These are phyloP conservation scores for Agrochola circellaris DNA, from an alignment of 2,888 invertebrate species.

Conservation along the genomic window DNA sequence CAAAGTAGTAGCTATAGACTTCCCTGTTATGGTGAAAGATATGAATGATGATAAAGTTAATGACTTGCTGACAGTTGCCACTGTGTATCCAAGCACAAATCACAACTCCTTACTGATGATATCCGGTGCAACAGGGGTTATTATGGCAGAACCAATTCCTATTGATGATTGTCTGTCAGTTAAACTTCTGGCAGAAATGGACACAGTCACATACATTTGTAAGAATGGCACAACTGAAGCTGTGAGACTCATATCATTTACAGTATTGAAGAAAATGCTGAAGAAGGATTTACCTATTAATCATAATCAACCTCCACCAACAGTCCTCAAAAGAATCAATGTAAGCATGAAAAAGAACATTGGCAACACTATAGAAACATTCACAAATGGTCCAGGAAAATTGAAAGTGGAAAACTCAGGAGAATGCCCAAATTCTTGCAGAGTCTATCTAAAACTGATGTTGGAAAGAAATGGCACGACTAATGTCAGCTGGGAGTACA, in stretches of 20 bases:
- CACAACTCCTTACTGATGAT: conserved; percentile 92
- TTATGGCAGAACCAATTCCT: conserved; percentile 92
- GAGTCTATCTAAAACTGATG: conserved; percentile 91
- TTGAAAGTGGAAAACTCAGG: conserved; percentile 93
- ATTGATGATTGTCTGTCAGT: conserved; percentile 91
- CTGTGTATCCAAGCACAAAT: conserved; percentile 86
- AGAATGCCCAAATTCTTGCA: conserved; percentile 93
- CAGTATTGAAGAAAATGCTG: conserved; percentile 79
- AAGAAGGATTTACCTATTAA: conserved; percentile 78
- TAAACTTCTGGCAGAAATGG: conserved; percentile 90
- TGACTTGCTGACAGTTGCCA: conserved; percentile 92
- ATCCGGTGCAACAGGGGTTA: conserved; percentile 93
- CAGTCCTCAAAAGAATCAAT: conserved; percentile 86
- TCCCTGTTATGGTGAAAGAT: conserved; percentile 94
- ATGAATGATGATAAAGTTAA: conserved; percentile 93
- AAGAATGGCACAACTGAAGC: conserved; percentile 91
- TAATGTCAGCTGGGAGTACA: conserved; percentile 91
- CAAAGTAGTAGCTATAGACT: conserved; percentile 91
- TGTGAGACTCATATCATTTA: conserved; percentile 83
- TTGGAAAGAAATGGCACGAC: conserved; percentile 90
- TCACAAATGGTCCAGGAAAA: conserved; percentile 91
- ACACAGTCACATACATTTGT: conserved; percentile 90
- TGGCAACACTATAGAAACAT: conserved; percentile 90
- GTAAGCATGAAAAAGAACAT: conserved; percentile 90
- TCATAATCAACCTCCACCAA: conserved; percentile 76